A percentile compares a stretch with the other conserved stretches of the same genome.
Evolutionary conservation across 2,797 vertebrate genomes (phyloP).

Genomic region (Oreortyx pictus): DNA sequence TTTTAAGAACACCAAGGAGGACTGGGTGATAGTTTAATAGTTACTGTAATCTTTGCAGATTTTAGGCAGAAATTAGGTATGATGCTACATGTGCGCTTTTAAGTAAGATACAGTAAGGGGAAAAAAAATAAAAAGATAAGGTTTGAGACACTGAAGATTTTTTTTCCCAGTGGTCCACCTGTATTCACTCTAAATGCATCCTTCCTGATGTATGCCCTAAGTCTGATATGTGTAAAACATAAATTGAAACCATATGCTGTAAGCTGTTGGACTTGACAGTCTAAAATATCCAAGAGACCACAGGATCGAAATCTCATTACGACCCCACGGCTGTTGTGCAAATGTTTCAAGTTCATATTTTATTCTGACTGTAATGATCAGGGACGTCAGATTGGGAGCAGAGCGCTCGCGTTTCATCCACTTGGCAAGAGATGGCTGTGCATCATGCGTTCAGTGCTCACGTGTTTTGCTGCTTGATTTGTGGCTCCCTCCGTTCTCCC

Average conservation of each 20-base stretch:
- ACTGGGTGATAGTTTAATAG: background rate
- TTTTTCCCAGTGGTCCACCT: background rate
- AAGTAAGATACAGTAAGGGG: background rate
- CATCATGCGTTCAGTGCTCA: background rate
- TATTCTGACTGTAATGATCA: background rate
- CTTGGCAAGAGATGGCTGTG: background rate
- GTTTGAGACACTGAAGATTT: background rate
- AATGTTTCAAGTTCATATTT: background rate
- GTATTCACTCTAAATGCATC: background rate
- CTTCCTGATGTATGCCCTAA: background rate
- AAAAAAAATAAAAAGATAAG: background rate
- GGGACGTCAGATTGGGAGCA: fast-evolving
- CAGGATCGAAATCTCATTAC: conserved; percentile 1
- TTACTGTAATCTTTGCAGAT: background rate
- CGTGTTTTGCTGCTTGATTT: background rate
- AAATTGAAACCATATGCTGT: conserved; percentile 22
- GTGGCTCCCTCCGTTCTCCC: background rate
- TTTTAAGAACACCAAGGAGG: background rate
- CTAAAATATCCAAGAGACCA: conserved; percentile 33
- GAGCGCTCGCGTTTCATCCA: background rate
- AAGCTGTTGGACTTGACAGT: conserved; percentile 13
- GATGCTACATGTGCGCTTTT: background rate
- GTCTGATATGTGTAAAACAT: background rate
- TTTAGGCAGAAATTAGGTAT: background rate
- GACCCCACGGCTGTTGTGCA: background rate